These are phyloP conservation scores for Tachystola acroxantha DNA, from an alignment of 2,888 invertebrate species.

Conservation along the genomic window DNA sequence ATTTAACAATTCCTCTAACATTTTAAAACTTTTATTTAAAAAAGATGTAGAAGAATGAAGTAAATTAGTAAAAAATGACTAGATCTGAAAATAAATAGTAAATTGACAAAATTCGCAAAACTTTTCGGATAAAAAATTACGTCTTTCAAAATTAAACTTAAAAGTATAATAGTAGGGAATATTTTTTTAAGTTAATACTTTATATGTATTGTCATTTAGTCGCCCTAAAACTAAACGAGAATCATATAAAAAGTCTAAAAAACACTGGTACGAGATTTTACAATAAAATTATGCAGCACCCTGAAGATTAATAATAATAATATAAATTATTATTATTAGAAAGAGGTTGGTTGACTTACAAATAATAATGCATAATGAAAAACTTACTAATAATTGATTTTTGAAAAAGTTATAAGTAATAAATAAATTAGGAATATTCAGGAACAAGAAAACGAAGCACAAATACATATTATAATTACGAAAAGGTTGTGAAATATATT, in stretches of 20 bases:
- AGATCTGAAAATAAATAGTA: background rate
- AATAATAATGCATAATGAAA: too few species aligned
- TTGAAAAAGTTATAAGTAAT: too few species aligned
- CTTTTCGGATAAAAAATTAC: slow-evolving; percentile 25
- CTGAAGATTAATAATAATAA: too few species aligned
- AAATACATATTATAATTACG: slow-evolving; percentile 19
- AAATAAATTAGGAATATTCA: slow-evolving; percentile 19
- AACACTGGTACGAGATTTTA: slow-evolving; percentile 8
- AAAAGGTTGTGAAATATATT: slow-evolving; percentile 27
- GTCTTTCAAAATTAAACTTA: slow-evolving; percentile 38
- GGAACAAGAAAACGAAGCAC: slow-evolving; percentile 36
- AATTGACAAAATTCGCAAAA: slow-evolving; percentile 24
- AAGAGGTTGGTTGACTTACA: too few species aligned
- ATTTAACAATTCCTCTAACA: slow-evolving; percentile 37
- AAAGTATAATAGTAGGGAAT: slow-evolving; percentile 61
- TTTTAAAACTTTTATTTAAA: slow-evolving; percentile 37
- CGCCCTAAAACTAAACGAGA: slow-evolving; percentile 77
- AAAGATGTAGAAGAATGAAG: slow-evolving; percentile 42
- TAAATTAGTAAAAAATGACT: slow-evolving; percentile 11
- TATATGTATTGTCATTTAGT: slow-evolving; percentile 77
- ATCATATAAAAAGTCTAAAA: slow-evolving; percentile 44
- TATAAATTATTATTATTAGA: too few species aligned
- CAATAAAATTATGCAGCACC: too few species aligned
- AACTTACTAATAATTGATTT: too few species aligned
- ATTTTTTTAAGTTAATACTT: slow-evolving; percentile 51